Percentiles rank a stretch among this genome's conserved stretches.
phyloP scores from a whole-genome alignment of 2,113 vertebrate species.

The Odontesthes bonariensis region DNA sequence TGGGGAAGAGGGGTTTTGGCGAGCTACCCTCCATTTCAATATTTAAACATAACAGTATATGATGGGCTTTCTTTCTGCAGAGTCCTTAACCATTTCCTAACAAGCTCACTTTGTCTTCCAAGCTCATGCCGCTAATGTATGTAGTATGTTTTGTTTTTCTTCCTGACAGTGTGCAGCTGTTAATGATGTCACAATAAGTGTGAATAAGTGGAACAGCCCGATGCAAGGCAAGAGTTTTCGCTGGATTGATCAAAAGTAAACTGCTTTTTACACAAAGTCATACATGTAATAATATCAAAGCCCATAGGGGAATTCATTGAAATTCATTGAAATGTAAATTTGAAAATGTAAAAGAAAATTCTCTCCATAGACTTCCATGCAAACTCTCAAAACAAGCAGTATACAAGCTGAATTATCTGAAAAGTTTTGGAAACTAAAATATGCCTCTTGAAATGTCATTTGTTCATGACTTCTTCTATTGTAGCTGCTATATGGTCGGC shows the following conservation, averaged over 20 bases:
- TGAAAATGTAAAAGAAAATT: background rate
- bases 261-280: constrained; percentile 69
- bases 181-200: constrained; percentile 51
- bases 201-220: constrained; percentile 52
- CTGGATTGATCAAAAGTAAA: constrained; percentile 53
- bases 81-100: constrained; percentile 72
- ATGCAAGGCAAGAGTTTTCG: constrained; percentile 69
- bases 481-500: constrained; percentile 64
- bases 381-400: constrained; percentile 39
- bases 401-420: constrained; percentile 38
- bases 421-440: constrained; percentile 44
- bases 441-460: constrained; percentile 46
- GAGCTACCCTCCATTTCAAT: constrained; percentile 58
- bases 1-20: constrained; percentile 43
- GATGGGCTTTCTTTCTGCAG: constrained; percentile 58
- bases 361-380: background rate
- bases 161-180: constrained; percentile 69
- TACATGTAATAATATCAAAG: background rate
- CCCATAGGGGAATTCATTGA: background rate
- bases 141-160: constrained; percentile 62
- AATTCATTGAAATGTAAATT: background rate
- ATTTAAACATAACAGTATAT: constrained; percentile 56
- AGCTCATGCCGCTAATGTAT: constrained; percentile 71
- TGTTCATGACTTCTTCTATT: constrained; percentile 52
- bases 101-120: constrained; percentile 85